These are phyloP conservation scores for Metridium senile DNA, from an alignment of 92 coral and sea anemone genomes.

Conservation along the genomic window DNA sequence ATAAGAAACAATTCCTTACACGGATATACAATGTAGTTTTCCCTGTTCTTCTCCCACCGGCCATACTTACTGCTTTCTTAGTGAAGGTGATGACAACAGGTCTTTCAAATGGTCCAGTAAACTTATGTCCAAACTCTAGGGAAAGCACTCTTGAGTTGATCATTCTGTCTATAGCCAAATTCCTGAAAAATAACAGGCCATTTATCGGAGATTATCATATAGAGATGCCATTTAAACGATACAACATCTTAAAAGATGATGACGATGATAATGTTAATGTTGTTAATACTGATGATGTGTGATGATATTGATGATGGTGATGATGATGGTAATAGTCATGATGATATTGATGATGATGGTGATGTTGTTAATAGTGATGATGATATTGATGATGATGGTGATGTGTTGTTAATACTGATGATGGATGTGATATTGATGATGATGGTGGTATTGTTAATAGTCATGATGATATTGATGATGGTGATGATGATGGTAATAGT, in stretches of 20 bases:
- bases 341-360: background rate
- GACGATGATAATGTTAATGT: background rate
- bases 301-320: too few relatives aligned
- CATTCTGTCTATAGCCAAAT: slow-evolving; percentile 4
- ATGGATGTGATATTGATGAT: too few relatives aligned
- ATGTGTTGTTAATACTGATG: too few relatives aligned
- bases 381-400: too few relatives aligned
- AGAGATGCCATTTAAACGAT: too few relatives aligned
- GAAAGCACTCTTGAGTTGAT: slow-evolving; percentile 60
- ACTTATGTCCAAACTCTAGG: slow-evolving; percentile 40
- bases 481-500: background rate
- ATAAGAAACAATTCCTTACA: too few relatives aligned
- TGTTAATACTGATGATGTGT: too few relatives aligned
- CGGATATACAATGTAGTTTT: background rate
- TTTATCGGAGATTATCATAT: too few relatives aligned
- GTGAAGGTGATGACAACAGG: slow-evolving; percentile 49
- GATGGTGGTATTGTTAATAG: background rate
- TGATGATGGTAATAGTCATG: background rate
- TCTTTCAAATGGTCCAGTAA: slow-evolving; percentile 22
- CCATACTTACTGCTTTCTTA: slow-evolving; percentile 29
- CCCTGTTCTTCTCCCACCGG: background rate
- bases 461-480: background rate
- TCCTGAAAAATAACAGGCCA: slow-evolving; percentile 24
- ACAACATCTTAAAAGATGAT: too few relatives aligned
- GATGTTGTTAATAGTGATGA: too few relatives aligned